Evolutionary conservation across 64 coral and sea anemone species (phyloP).

Genomic region (Stylophora pistillata): DNA sequence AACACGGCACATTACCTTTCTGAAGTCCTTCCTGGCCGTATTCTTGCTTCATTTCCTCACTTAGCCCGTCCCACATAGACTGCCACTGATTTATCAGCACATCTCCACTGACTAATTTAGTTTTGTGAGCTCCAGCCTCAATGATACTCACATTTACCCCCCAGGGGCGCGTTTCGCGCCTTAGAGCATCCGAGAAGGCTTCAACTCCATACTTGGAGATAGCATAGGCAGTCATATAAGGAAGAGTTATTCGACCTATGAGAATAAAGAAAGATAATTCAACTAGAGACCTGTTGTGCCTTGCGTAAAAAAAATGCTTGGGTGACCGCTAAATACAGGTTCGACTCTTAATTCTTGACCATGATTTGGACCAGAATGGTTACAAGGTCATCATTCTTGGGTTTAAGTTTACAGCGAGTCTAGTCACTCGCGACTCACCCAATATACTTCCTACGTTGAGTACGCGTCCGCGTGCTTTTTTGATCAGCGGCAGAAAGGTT

Average conservation of each 20-base stretch:
- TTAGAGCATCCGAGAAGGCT: conserved; percentile 57
- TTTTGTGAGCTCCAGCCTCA: conserved; percentile 60
- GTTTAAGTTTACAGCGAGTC: too few relatives aligned
- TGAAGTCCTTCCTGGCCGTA: conserved; percentile 31
- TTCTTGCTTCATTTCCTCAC: conserved; percentile 33
- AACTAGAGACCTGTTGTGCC: neutral
- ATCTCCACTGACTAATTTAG: conserved; percentile 24
- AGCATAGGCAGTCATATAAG: conserved; percentile 20
- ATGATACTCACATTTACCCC: conserved; percentile 43
- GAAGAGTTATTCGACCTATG: conserved; percentile 30
- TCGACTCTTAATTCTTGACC: neutral
- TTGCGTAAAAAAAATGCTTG: neutral
- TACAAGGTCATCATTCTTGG: too few relatives aligned
- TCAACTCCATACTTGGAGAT: conserved; percentile 57
- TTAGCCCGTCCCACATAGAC: conserved; percentile 38
- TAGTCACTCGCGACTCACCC: conserved; percentile 3
- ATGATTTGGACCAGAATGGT: too few relatives aligned
- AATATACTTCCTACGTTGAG: conserved; percentile 44
- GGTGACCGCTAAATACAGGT: too few relatives aligned
- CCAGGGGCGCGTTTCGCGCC: conserved; percentile 64
- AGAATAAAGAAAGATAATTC: neutral
- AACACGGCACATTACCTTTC: conserved; percentile 6
- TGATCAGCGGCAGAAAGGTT: conserved; percentile 54
- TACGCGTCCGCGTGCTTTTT: conserved; percentile 41
- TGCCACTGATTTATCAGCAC: conserved; percentile 19